phyloP scores from a whole-genome alignment of 2,113 vertebrate genomes.

The Drymodes brunneopygia region DNA sequence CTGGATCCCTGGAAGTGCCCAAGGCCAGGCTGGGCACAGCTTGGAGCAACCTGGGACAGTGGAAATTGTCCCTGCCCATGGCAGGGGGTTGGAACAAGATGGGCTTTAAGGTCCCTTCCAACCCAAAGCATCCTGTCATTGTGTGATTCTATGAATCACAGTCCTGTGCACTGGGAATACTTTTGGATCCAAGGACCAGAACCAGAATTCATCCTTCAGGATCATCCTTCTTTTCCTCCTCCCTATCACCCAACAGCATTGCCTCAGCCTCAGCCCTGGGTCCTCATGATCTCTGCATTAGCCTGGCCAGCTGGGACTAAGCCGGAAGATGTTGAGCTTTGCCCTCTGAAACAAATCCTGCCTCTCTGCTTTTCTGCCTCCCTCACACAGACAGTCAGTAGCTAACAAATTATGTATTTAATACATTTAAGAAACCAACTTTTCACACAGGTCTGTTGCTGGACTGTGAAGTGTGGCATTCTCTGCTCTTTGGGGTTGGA shows the following conservation, averaged over 20 bases:
- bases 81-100: neutral
- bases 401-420: neutral
- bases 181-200: neutral
- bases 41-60: neutral
- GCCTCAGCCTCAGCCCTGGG: neutral
- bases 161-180: neutral
- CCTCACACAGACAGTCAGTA: neutral
- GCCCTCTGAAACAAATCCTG: neutral
- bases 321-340: neutral
- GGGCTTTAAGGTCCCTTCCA: neutral
- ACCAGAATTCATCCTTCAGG: neutral
- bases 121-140: neutral
- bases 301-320: neutral
- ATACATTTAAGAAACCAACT: neutral
- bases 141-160: neutral
- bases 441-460: neutral
- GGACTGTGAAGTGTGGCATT: neutral
- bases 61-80: neutral
- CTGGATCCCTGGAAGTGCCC: neutral
- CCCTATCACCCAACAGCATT: neutral
- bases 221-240: neutral
- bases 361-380: neutral
- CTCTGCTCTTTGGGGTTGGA: fast-evolving
- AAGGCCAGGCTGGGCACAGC: fast-evolving
- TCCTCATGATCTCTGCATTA: neutral